Evolutionary conservation across 2,797 vertebrate species (phyloP), one percentile per base, ranked within the genome.

Genomic region (Hoplostethus atlanticus): DNA sequence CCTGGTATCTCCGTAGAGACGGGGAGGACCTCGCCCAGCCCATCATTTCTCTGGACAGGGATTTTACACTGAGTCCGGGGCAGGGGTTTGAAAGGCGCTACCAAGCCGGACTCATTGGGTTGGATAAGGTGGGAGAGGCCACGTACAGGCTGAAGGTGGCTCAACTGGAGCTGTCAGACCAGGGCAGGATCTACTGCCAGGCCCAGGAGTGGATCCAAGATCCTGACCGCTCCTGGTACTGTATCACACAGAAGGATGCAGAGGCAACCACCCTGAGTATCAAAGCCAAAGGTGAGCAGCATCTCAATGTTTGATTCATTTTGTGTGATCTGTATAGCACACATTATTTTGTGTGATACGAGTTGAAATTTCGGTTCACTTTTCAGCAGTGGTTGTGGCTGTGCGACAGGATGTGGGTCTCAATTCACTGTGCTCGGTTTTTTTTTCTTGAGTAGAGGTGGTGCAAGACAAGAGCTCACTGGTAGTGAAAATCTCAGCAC

Each of bases 191-290:
- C 76, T 93, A 87, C 90, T 96, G 95, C 71, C 77, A 78, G 63
- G 90, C 85, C 51, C 73, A 79, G 15, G 94, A 96, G 67, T 95
- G 95, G 95, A 93, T 95, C 62, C 92, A 93, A 81, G 95, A 96
- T 55, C 91, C 92, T 1, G 94, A 95, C 81, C 86, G 77, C 7
- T 90, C 93, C 65, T 96, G 95, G 95, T 89, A 89, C 77, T 3
- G 72, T 7, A 96, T 98, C 44, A 67, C 92, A 5, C 64, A 73
- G 71, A 96, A 93, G 76, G 64, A 76, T 15, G 90, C 95, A 0
- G 55, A 68, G 48, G 16, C 74, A 30, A 86, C 76, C 3, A 11
- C 12, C 0, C 52, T 95, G 53, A 75, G 52, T 8, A 82, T 95
- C 72, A 91, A 83, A 77, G 57, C 73, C 44, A 85, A 73, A 87